phyloP scores from a whole-genome alignment of 2,113 vertebrate species.

The Anoura caudifer region DNA sequence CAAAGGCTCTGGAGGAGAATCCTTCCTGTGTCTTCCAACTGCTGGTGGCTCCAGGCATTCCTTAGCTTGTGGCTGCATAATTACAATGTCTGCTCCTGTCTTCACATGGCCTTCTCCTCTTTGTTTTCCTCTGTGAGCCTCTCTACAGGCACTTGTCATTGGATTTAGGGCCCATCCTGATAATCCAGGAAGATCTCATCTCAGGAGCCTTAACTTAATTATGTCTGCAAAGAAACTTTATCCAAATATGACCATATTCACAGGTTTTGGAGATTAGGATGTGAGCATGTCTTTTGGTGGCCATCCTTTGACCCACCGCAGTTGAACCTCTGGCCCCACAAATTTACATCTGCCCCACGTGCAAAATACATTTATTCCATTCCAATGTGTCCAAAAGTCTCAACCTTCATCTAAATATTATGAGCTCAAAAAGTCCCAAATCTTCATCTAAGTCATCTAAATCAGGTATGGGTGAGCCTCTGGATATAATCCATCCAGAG shows the following conservation, averaged over 20 bases:
- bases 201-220: neutral
- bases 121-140: neutral
- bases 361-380: neutral
- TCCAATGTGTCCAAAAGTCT: neutral
- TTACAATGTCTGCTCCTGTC: neutral
- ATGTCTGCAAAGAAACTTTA: neutral
- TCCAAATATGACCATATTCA: neutral
- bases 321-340: neutral
- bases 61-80: neutral
- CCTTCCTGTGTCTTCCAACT: neutral
- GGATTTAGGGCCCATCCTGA: neutral
- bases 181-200: neutral
- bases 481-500: neutral
- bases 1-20: neutral
- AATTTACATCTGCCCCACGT: neutral
- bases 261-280: neutral
- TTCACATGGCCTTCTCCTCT: neutral
- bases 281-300: neutral
- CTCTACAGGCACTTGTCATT: neutral
- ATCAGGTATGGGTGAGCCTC: neutral
- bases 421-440: neutral
- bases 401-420: neutral
- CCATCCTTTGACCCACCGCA: neutral
- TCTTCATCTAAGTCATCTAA: neutral
- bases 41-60: neutral